Evolutionary conservation across 2,888 invertebrate species (phyloP).

Genomic region (Epistrophella euchroma): DNA sequence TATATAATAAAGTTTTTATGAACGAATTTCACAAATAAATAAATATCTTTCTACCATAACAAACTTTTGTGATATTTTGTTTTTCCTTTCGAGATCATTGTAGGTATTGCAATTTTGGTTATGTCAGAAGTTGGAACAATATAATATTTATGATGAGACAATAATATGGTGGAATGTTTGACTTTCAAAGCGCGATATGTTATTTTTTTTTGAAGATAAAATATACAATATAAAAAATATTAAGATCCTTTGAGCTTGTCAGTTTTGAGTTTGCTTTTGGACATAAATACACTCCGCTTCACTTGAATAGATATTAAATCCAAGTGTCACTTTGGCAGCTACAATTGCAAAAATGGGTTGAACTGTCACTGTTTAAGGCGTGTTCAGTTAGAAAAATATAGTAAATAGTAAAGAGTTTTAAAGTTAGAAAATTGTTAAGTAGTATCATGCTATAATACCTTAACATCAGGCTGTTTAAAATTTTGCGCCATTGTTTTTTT

Average conservation of each 20-base stretch:
- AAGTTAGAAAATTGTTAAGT: too few relatives aligned
- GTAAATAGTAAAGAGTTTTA: too few relatives aligned
- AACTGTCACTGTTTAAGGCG: too few relatives aligned
- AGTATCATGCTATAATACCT: too few relatives aligned
- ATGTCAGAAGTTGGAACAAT: background rate
- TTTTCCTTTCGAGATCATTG: background rate
- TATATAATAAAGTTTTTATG: constrained; percentile 10
- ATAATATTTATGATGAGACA: background rate
- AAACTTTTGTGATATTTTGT: background rate
- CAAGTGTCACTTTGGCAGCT: too few relatives aligned
- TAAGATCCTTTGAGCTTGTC: background rate
- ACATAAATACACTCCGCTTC: background rate
- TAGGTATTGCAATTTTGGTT: background rate
- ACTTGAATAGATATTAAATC: too few relatives aligned
- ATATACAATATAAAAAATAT: background rate
- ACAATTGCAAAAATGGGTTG: too few relatives aligned
- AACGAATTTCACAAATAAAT: background rate
- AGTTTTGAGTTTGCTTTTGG: background rate
- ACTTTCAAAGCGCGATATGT: background rate
- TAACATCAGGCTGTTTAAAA: too few relatives aligned
- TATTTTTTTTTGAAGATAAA: background rate
- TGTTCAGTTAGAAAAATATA: too few relatives aligned
- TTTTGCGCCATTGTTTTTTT: too few relatives aligned
- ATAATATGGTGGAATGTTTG: constrained; percentile 2
- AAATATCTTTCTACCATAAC: background rate